Percentiles rank a stretch among this genome's conserved stretches.
phyloP scores from a whole-genome alignment of 2,888 invertebrate genomes.

The Drosophila affinis region DNA sequence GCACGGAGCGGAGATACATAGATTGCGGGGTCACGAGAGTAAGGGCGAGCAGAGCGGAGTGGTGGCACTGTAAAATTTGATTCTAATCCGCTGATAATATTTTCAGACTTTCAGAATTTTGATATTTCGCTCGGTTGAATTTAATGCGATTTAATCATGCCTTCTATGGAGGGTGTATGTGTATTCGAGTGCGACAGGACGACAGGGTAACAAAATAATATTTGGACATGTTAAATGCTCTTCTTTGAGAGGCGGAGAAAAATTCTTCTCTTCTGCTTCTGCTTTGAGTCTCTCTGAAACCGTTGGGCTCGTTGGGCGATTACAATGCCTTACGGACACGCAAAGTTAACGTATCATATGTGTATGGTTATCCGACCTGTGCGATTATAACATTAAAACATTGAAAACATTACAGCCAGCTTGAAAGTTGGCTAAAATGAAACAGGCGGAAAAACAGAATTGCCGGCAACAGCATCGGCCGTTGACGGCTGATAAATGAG shows the following conservation, averaged over 20 bases:
- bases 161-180: constrained; percentile 3
- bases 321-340: no score
- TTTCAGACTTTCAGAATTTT: constrained; percentile 57
- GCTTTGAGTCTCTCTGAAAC: neutral
- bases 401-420: no score
- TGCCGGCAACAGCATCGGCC: no score
- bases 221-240: neutral
- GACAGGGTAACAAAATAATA: neutral
- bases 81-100: constrained; percentile 72
- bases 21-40: neutral
- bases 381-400: no score
- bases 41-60: neutral
- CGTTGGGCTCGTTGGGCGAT: neutral
- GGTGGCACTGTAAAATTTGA: constrained; percentile 56
- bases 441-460: no score
- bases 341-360: neutral
- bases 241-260: neutral
- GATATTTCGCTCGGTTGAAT: constrained; percentile 69
- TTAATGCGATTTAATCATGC: constrained; percentile 64
- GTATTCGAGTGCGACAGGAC: constrained; percentile 3
- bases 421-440: no score
- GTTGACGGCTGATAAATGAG: no score
- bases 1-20: neutral
- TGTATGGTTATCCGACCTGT: no score
- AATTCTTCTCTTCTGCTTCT: neutral